Evolutionary conservation across 1,140 invertebrate genomes (phyloP), one percentile per base, ranked within the genome.

Genomic region (Drosophila bifasciata): DNA sequence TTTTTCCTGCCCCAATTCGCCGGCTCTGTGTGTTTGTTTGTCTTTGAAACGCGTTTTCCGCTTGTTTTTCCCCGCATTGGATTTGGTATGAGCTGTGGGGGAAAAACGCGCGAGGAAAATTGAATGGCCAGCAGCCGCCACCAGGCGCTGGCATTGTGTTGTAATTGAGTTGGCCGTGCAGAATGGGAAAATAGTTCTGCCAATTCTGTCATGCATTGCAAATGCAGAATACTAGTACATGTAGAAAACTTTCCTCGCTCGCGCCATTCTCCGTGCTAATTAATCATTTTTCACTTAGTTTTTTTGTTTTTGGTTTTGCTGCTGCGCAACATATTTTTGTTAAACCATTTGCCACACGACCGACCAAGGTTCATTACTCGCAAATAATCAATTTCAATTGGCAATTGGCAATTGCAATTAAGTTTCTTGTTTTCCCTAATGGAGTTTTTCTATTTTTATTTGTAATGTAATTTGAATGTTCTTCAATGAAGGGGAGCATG

Each of bases 21-120:
- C 41, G 36, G 45, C 67, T 50, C 50, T 74, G 70, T 50, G 58
- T 74, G 70, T 57, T 49, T 74, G 70, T 74, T 73, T 73, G 70
- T 57, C 69, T 74, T 74, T 74, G 69, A 74, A 64, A 59, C 58
- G 69, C 69, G 51, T 74, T 73, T 73, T 73, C 69, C 58, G 69
- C 70, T 64, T 74, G 69, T 64, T 74, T 73, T 73, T 73, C 57
- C 57, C 43, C 25, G 13, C 8, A 40, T n/a, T 17, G 15, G 21
- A 11, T 53, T 46, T 32, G 16, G 32, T 28, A 13, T 32, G 32
- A 2, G 43, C 36, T 49, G 28, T 50, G 25, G 3, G 48, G 7
- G 4, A 39, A 51, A 51, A 51, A 15, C 16, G n/a, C n/a, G n/a
- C 16, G 28, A 4, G 32, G 28, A 36, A 72, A 72, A 72, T 62